Evolutionary conservation across 1,140 invertebrate species (phyloP).

Genomic region (Drosophila sulfurigaster): DNA sequence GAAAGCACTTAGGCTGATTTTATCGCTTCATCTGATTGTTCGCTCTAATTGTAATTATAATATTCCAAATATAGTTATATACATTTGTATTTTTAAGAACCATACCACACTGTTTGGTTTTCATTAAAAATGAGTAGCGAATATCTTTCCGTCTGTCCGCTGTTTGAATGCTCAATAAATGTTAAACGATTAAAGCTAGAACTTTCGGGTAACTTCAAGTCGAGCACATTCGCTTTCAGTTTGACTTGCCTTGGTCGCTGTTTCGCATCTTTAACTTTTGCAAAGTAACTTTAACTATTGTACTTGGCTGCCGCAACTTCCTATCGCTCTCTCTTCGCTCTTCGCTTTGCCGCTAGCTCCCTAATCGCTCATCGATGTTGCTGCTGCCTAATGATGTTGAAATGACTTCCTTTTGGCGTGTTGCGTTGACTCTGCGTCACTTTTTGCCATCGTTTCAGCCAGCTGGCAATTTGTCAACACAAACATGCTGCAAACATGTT

Average conservation of each 20-base stretch:
- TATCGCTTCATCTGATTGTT: too few relatives aligned
- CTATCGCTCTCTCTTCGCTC: neutral
- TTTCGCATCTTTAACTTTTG: neutral
- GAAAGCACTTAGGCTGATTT: too few relatives aligned
- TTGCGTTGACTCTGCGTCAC: neutral
- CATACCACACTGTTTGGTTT: too few relatives aligned
- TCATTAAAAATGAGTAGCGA: too few relatives aligned
- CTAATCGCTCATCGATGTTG: constrained; percentile 38
- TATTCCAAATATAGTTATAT: too few relatives aligned
- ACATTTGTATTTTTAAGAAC: too few relatives aligned
- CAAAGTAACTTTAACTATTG: neutral
- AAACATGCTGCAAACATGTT: constrained; percentile 34
- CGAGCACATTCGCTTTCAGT: neutral
- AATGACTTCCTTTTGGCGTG: constrained; percentile 63
- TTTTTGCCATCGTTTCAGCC: constrained; percentile 36
- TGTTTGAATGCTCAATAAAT: too few relatives aligned
- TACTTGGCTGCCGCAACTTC: neutral
- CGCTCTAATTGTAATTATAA: too few relatives aligned
- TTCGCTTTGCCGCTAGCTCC: neutral
- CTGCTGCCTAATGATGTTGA: constrained; percentile 59
- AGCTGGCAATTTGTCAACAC: constrained; percentile 70
- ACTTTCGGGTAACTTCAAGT: neutral
- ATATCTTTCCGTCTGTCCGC: too few relatives aligned
- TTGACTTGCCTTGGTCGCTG: neutral
- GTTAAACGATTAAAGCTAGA: neutral